phyloP scores from a whole-genome alignment of 2,797 vertebrate genomes.

The Hypotaenidia okinawae region DNA sequence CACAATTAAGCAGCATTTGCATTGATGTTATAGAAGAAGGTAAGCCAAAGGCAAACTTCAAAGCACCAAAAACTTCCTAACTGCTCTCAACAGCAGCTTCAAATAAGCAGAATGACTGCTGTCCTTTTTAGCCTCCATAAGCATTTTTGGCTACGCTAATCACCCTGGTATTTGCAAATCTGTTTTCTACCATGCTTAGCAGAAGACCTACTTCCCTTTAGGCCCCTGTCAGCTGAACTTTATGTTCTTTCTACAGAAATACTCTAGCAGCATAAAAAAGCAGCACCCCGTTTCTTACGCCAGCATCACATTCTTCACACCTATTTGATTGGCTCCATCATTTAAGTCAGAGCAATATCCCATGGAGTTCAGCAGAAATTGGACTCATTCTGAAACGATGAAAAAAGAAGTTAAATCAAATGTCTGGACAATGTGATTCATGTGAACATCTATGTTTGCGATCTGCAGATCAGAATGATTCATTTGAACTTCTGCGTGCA shows the following conservation, averaged over 20 bases:
- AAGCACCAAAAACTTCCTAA: not conserved
- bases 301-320: not conserved
- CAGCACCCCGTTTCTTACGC: not conserved
- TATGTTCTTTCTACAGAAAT: not conserved
- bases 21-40: not conserved
- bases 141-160: constrained; percentile 8
- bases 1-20: constrained; percentile 33
- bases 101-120: constrained; percentile 25
- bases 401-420: not conserved
- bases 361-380: not conserved
- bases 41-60: constrained; percentile 48
- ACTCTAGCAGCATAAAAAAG: not conserved
- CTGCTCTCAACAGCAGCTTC: not conserved
- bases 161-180: constrained; percentile 17
- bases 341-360: not conserved
- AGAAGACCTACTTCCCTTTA: not conserved
- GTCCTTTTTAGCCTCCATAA: not conserved
- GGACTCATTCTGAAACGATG: not conserved
- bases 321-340: not conserved
- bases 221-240: constrained; percentile 4
- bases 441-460: not conserved
- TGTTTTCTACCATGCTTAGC: not conserved
- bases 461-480: not conserved
- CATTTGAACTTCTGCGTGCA: not conserved
- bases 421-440: not conserved